Evolutionary conservation across 2,888 invertebrate species (phyloP).

Genomic region (Tipula unca): DNA sequence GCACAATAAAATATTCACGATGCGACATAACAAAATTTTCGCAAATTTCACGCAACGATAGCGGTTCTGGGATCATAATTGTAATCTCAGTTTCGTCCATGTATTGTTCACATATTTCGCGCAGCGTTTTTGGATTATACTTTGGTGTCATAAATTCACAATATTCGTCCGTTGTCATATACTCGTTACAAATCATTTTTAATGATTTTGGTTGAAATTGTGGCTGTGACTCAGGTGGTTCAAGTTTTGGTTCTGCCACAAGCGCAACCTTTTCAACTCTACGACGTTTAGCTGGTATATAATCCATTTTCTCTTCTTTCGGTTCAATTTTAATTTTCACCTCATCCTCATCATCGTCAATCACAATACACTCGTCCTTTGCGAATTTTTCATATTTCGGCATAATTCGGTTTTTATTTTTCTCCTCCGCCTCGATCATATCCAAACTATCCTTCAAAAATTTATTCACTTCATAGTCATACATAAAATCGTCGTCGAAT

Average conservation of each 20-base stretch:
- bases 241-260: not conserved
- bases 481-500: not conserved
- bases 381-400: not conserved
- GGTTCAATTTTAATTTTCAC: not conserved
- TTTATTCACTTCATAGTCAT: not conserved
- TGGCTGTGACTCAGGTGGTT: not conserved
- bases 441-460: slow-evolving; percentile 10
- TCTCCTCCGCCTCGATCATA: not conserved
- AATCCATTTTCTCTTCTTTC: not conserved
- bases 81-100: not conserved
- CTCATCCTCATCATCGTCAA: not conserved
- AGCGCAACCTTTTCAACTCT: not conserved
- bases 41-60: slow-evolving; percentile 1
- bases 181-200: slow-evolving; percentile 23
- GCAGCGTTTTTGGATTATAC: not conserved
- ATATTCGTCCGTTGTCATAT: slow-evolving; percentile 21
- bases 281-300: not conserved
- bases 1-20: not conserved
- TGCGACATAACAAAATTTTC: not conserved
- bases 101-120: not conserved
- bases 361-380: slow-evolving; percentile 10
- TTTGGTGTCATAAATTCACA: not conserved
- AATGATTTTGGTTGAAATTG: not conserved
- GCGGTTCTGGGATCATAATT: not conserved
- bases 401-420: not conserved